phyloP scores from a whole-genome alignment of 1,140 invertebrate genomes.

The Plodia interpunctella region DNA sequence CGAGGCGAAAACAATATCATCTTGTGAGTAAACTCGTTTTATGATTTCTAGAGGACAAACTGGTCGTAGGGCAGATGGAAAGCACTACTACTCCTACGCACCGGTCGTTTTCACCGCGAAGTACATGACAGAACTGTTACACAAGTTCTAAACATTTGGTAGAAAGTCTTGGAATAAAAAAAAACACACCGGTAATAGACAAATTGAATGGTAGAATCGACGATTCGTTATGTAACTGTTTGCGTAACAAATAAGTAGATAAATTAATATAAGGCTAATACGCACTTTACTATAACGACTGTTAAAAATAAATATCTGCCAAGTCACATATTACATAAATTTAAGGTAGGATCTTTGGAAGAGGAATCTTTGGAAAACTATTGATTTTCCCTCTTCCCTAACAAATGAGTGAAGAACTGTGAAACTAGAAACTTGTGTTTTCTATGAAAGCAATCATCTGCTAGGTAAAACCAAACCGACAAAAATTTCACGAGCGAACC shows the following conservation, averaged over 20 bases:
- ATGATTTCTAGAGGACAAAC: slow-evolving; percentile 12
- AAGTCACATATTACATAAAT: no score
- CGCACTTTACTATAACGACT: no score
- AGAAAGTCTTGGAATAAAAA: background rate
- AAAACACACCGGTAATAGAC: background rate
- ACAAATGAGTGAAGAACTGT: no score
- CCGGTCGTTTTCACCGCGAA: slow-evolving; percentile 23
- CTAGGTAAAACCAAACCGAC: slow-evolving; percentile 20
- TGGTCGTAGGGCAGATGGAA: slow-evolving; percentile 24
- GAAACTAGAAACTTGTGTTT: background rate
- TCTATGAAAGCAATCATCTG: background rate
- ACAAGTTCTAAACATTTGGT: background rate
- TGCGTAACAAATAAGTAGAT: background rate
- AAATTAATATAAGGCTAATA: background rate
- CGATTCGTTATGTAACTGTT: background rate
- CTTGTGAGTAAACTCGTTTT: slow-evolving; percentile 10
- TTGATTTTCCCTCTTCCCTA: no score
- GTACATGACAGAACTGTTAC: background rate
- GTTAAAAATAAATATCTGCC: no score
- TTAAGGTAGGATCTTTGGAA: no score
- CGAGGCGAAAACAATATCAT: background rate
- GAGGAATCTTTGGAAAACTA: no score
- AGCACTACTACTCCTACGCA: slow-evolving; percentile 18
- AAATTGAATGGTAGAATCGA: background rate
- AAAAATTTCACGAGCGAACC: slow-evolving; percentile 56